phyloP scores from a whole-genome alignment of 2,888 invertebrate species.

The Pharmacophagus antenor region DNA sequence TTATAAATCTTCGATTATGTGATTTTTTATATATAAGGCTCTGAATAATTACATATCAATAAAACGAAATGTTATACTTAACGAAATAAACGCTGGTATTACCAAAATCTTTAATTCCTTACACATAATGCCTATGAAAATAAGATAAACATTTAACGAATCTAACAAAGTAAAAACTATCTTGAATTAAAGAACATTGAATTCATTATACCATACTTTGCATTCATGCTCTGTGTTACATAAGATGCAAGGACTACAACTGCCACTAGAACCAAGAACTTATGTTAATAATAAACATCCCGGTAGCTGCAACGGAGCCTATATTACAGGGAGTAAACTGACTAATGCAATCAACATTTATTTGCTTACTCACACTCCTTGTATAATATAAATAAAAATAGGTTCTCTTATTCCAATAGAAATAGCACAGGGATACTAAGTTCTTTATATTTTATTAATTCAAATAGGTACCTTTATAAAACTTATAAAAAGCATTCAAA shows the following conservation, averaged over 20 bases:
- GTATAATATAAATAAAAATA: neutral
- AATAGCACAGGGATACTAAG: too few species aligned
- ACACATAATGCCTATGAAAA: too few species aligned
- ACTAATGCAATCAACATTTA: slow-evolving; percentile 35
- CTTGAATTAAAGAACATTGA: slow-evolving; percentile 21
- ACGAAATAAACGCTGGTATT: too few species aligned
- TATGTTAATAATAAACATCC: slow-evolving; percentile 50
- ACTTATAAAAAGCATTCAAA: too few species aligned
- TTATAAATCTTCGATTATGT: neutral
- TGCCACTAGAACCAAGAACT: slow-evolving; percentile 43
- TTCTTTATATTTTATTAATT: too few species aligned
- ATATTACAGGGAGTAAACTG: slow-evolving; percentile 37
- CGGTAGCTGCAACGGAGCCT: slow-evolving; percentile 39
- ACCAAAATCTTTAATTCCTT: too few species aligned
- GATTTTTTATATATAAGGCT: neutral
- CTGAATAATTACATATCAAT: too few species aligned
- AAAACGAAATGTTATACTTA: neutral
- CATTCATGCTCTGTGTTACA: slow-evolving; percentile 39
- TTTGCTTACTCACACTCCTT: neutral
- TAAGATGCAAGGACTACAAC: slow-evolving; percentile 43
- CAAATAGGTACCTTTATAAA: too few species aligned
- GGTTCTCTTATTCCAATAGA: neutral
- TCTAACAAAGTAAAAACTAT: neutral
- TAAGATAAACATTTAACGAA: too few species aligned
- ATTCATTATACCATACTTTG: slow-evolving; percentile 34